A percentile compares a stretch with the other conserved stretches of the same genome.
Evolutionary conservation across 1,140 invertebrate genomes (phyloP).

Genomic region (Lucilia sericata): DNA sequence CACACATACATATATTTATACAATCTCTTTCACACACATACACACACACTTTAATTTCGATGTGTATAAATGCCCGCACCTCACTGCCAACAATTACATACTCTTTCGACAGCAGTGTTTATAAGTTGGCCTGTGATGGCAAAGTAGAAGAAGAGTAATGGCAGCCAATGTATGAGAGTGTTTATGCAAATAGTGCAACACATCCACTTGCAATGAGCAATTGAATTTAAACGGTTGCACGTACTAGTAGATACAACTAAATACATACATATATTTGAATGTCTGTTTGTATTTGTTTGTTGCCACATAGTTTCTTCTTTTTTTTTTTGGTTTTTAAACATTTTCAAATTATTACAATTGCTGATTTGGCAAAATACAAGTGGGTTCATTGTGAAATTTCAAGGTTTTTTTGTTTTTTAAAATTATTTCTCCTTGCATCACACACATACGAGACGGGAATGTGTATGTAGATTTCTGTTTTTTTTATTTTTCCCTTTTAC

Average conservation of each 20-base stretch:
- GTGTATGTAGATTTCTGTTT: not conserved
- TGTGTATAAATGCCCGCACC: not conserved
- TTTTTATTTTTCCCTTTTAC: not conserved
- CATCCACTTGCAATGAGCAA: constrained; percentile 9
- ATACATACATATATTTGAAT: not conserved
- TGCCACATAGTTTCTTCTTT: not conserved
- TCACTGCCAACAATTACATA: not conserved
- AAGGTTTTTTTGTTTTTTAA: constrained; percentile 15
- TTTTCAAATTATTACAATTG: constrained; percentile 32
- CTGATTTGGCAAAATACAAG: constrained; percentile 38
- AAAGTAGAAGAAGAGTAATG: constrained; percentile 3
- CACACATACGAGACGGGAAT: not conserved
- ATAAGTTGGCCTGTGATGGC: not conserved
- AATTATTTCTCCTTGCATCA: not conserved
- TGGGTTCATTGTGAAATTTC: constrained; percentile 37
- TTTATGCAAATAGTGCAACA: not conserved
- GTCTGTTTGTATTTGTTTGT: constrained; percentile 26
- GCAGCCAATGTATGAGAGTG: not conserved
- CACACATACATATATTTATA: not conserved
- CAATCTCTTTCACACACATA: not conserved
- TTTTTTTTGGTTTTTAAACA: not conserved
- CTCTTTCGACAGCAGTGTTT: not conserved
- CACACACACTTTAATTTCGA: not conserved
- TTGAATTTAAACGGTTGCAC: constrained; percentile 38
- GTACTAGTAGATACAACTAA: not conserved